Evolutionary conservation across 1,140 invertebrate genomes (phyloP).

Genomic region (Rhyacophila brunnea): DNA sequence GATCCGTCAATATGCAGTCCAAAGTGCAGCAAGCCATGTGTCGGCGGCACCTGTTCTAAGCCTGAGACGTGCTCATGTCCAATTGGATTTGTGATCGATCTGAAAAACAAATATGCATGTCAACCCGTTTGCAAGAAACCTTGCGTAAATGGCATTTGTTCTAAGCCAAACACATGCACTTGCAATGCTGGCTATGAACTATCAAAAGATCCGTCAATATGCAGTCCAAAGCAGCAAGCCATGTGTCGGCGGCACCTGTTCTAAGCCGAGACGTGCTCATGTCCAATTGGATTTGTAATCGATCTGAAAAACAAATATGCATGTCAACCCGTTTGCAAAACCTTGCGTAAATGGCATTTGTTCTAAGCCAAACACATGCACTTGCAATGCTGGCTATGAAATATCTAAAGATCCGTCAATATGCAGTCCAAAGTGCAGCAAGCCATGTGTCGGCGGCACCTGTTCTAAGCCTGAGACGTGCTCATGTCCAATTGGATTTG

Average conservation of each 20-base stretch:
- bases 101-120: conserved; percentile 44
- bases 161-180: conserved; percentile 40
- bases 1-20: conserved; percentile 39
- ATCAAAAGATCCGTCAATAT: conserved; percentile 36
- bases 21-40: conserved; percentile 38
- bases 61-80: conserved; percentile 58
- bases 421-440: conserved; percentile 45
- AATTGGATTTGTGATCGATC: conserved; percentile 53
- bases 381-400: conserved; percentile 37
- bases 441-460: conserved; percentile 44
- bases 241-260: conserved; percentile 48
- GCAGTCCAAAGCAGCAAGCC: conserved; percentile 37
- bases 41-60: conserved; percentile 51
- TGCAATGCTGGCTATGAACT: conserved; percentile 31
- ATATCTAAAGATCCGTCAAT: conserved; percentile 28
- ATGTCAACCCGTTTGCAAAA: conserved; percentile 53
- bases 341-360: conserved; percentile 42
- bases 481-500: conserved; percentile 23
- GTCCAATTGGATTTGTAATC: conserved; percentile 46
- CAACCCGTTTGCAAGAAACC: conserved; percentile 48
- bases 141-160: conserved; percentile 56
- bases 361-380: conserved; percentile 42
- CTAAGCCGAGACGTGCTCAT: conserved; percentile 48
- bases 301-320: conserved; percentile 34
- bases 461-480: conserved; percentile 28